Evolutionary conservation across 2,113 vertebrate species (phyloP), one percentile per base, ranked within the genome.

Genomic region (Rhinolophus sinicus): DNA sequence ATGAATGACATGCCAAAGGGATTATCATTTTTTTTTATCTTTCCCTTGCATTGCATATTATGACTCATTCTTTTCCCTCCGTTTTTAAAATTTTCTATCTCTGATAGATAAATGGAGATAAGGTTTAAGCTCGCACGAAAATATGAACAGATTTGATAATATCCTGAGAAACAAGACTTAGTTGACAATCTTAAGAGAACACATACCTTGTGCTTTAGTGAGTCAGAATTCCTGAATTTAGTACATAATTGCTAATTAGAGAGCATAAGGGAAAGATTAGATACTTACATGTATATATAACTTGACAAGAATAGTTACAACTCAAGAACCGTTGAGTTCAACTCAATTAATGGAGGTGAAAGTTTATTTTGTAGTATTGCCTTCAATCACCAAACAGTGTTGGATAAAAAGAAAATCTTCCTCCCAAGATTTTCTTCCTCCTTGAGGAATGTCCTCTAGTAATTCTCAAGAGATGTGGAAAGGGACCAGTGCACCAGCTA

Each of bases 31-130:
- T 82, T 82, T 60, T 86, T 90, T 52, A 52, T 82, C 47, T 92
- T 88, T 91, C 58, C 60, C 52, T 95, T 88, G 77, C 83, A 91
- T 83, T 93, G 44, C n/a, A 28, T 60, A 91, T 96, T 64, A 93
- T 88, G 35, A 86, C 40, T 64, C 62, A 64, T 85, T 90, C 60
- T 90, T 90, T 85, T 82, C 38, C 47, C 44, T 28, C 40, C 22
- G 13, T 78, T 95, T 81, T 73, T 11, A 26, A 96, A 54, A 30
- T 64, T 81, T 90, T 56, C 33, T 18, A n/a, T 88, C 65, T 96
- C 83, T 44, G 35, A 84, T 88, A 90, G 60, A 52, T 73, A 87
- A 60, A 62, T 82, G n/a, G 60, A 90, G 67, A 78, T 81, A 69
- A 76, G 50, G 62, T 94, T 92, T 69, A 40, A 82, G 19, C 21